Conservation (phyloP, 2,113 vertebrate species). For the Misgurnus mizolepis region DNA sequence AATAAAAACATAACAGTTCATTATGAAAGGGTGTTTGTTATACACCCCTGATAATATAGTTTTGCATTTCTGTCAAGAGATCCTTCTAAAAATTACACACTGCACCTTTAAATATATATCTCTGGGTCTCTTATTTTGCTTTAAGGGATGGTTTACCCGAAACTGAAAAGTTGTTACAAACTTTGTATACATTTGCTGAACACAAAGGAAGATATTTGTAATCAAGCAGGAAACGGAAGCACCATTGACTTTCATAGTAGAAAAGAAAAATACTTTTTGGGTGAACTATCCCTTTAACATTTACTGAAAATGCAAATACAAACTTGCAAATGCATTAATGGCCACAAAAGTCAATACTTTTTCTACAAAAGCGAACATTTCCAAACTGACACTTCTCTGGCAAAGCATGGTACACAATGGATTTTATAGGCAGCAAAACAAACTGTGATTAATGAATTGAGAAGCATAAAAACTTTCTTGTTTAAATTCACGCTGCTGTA, state of each 20-base stretch:
- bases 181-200: too few relatives aligned
- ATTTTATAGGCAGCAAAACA: not conserved
- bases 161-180: too few relatives aligned
- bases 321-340: not conserved
- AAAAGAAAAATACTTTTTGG: too few relatives aligned
- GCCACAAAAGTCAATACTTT: not conserved
- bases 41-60: too few relatives aligned
- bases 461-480: not conserved
- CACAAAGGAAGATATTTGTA: too few relatives aligned
- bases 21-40: too few relatives aligned
- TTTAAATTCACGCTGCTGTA: not conserved
- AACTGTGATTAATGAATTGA: constrained; percentile 2
- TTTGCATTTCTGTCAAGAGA: too few relatives aligned
- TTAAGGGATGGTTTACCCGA: not conserved
- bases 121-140: not conserved
- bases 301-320: constrained; percentile 1
- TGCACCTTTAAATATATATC: too few relatives aligned
- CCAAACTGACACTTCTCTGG: not conserved
- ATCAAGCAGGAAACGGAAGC: too few relatives aligned
- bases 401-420: not conserved
- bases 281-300: not conserved
- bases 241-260: too few relatives aligned
- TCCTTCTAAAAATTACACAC: too few relatives aligned
- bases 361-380: constrained; percentile 13
- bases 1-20: too few relatives aligned